A percentile compares a stretch with the other conserved stretches of the same genome.
phyloP scores from a whole-genome alignment of 2,888 invertebrate species.

The Ethmia dodecea region DNA sequence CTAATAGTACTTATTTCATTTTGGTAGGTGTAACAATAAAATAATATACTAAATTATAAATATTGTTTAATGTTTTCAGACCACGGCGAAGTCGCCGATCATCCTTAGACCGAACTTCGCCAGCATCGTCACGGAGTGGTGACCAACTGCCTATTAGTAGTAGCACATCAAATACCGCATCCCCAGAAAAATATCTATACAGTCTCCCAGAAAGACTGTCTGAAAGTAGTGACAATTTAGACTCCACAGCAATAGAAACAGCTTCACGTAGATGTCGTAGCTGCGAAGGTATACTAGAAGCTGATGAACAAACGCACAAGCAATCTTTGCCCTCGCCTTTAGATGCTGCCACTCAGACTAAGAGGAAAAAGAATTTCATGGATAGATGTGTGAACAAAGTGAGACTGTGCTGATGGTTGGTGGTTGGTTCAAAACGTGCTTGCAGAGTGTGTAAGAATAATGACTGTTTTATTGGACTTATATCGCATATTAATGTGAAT shows the following conservation, averaged over 20 bases:
- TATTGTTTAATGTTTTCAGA: conserved; percentile 47
- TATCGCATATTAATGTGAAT: conserved; percentile 59
- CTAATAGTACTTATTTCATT: too few relatives aligned
- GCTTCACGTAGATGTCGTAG: conserved; percentile 74
- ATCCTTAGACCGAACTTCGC: conserved; percentile 57
- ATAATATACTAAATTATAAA: too few relatives aligned
- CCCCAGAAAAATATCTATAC: conserved; percentile 62
- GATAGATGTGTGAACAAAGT: conserved; percentile 91
- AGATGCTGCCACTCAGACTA: conserved; percentile 77
- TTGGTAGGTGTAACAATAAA: too few relatives aligned
- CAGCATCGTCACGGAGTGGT: conserved; percentile 59
- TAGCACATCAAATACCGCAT: conserved; percentile 57
- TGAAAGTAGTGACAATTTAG: conserved; percentile 57
- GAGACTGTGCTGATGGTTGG: conserved; percentile 81
- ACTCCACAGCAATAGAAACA: conserved; percentile 47
- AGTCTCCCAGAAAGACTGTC: conserved; percentile 64
- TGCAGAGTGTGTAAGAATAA: conserved; percentile 57
- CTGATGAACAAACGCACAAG: conserved; percentile 70
- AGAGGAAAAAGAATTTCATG: conserved; percentile 88
- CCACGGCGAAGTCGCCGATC: conserved; percentile 67
- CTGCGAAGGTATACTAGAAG: conserved; percentile 80
- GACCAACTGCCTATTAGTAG: conserved; percentile 62
- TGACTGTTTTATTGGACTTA: conserved; percentile 61
- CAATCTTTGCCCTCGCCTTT: conserved; percentile 77
- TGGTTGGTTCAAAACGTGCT: conserved; percentile 31